Evolutionary conservation across 2,888 invertebrate genomes (phyloP), one percentile per base, ranked within the genome.

Genomic region (Chrysopilus asiliformis): DNA sequence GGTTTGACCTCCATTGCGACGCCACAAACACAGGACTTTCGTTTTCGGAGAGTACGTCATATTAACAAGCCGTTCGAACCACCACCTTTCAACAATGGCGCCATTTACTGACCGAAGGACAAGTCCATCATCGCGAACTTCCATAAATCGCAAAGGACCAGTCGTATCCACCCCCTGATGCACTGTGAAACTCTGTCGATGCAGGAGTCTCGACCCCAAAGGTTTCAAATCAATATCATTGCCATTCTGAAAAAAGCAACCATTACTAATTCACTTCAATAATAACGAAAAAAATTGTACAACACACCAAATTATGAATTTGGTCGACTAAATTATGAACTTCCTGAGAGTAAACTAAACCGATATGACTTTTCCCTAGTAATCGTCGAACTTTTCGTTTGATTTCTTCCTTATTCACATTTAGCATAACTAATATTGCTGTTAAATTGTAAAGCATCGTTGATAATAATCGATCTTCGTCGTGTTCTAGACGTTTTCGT

Each of bases 41-140:
- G 93, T 97, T 66, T 97, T 97, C 1, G 98, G 98, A 49, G 95
- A 94, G 64, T 93, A 99, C 0, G 98, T 97, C 94, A 99, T 97
- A 60, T 99, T 99, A 36, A 98, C 94, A 36, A 99, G 69, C 36
- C 95, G 72, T 60, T 99, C 98, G 65, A 89, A 99, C 97, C 97
- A 99, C 97, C 98, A 98, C 28, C 95, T 72, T 53, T 90, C 89
- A 27, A 86, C 76, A 63, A 90, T 89, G 1, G 86, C 81, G 16
- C 90, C 90, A 61, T 75, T 75, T 3, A 79, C 76, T 0, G 86
- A 83, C 42, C 89, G 70, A 46, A 90, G 65, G 8, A 89, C 82
- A 35, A 90, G 69, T 0, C 91, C 94, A 60, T 99, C 98, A 60
- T 98, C 97, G 43, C 97, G 80, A 25, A 98, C 95, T 68, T 95